A percentile compares a stretch with the other conserved stretches of the same genome.
Evolutionary conservation across 2,888 invertebrate species (phyloP).

Genomic region (Pandemis heparana): DNA sequence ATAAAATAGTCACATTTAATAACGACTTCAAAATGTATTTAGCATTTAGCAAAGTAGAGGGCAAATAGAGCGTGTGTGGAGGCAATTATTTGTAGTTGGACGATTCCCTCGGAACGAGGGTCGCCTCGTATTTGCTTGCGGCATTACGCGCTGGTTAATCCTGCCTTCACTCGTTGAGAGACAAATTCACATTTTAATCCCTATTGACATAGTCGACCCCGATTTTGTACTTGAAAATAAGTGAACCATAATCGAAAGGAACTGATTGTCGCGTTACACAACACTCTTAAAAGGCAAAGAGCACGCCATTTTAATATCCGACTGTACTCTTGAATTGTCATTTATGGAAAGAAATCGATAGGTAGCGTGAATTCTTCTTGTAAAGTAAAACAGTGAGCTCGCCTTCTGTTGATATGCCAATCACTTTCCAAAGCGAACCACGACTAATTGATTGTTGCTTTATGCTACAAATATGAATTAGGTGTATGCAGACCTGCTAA

Average conservation of each 20-base stretch:
- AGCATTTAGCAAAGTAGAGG: conserved; percentile 49
- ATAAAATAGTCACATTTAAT: conserved; percentile 29
- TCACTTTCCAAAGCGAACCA: conserved; percentile 43
- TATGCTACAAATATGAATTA: not conserved
- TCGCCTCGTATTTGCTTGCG: conserved; percentile 64
- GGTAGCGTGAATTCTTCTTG: conserved; percentile 15
- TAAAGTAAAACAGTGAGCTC: conserved; percentile 12
- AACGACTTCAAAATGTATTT: conserved; percentile 41
- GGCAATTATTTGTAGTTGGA: conserved; percentile 65
- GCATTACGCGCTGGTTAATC: conserved; percentile 66
- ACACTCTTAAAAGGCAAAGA: not conserved
- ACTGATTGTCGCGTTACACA: not conserved
- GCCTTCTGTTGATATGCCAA: conserved; percentile 17
- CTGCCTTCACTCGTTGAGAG: conserved; percentile 52
- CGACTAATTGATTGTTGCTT: conserved; percentile 48
- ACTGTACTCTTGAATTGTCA: not conserved
- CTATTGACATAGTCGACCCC: conserved; percentile 52
- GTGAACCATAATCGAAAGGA: conserved; percentile 7
- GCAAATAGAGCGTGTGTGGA: conserved; percentile 65
- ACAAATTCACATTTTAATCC: conserved; percentile 54
- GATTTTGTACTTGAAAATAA: conserved; percentile 31
- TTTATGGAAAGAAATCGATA: conserved; percentile 20
- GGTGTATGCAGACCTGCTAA: too few species aligned
- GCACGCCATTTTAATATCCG: not conserved
- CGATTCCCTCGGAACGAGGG: conserved; percentile 56